phyloP scores from a whole-genome alignment of 1,140 invertebrate genomes.

The Nebria ingens region DNA sequence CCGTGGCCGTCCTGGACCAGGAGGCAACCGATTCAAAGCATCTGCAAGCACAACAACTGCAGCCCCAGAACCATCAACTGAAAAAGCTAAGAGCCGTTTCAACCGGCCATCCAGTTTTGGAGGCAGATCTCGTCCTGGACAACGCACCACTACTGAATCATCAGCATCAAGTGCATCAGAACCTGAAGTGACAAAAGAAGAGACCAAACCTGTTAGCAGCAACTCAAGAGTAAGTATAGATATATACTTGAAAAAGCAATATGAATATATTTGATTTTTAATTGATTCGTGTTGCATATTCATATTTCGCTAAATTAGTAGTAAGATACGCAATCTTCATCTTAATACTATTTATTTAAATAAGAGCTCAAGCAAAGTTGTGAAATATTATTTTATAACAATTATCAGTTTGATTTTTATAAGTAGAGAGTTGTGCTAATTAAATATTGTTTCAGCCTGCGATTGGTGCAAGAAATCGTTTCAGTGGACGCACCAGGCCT shows the following conservation, averaged over 20 bases:
- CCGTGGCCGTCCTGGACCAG: conserved; percentile 21
- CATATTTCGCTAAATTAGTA: no score
- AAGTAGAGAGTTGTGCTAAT: neutral
- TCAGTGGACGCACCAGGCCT: conserved; percentile 21
- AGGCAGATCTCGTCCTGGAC: conserved; percentile 15
- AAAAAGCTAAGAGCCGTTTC: conserved; percentile 27
- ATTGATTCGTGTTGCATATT: no score
- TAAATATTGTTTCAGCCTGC: conserved; percentile 1
- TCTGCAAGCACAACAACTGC: conserved; percentile 18
- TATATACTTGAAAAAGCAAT: neutral
- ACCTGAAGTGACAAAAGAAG: conserved; percentile 33
- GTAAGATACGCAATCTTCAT: no score
- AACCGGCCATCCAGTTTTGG: conserved; percentile 28
- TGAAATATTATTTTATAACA: no score
- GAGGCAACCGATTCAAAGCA: conserved; percentile 15
- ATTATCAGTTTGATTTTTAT: no score
- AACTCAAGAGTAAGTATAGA: conserved; percentile 1
- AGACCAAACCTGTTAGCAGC: conserved; percentile 33
- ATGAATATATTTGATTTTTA: neutral
- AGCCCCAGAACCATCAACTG: conserved; percentile 17
- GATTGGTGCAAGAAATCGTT: conserved; percentile 18
- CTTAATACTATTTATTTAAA: no score
- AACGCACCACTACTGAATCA: conserved; percentile 25
- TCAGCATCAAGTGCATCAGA: conserved; percentile 27
- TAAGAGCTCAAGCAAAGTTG: no score